Base-by-base conservation (phyloP, 2,113 vertebrate genomes). In the Elanus axillaris region DNA sequence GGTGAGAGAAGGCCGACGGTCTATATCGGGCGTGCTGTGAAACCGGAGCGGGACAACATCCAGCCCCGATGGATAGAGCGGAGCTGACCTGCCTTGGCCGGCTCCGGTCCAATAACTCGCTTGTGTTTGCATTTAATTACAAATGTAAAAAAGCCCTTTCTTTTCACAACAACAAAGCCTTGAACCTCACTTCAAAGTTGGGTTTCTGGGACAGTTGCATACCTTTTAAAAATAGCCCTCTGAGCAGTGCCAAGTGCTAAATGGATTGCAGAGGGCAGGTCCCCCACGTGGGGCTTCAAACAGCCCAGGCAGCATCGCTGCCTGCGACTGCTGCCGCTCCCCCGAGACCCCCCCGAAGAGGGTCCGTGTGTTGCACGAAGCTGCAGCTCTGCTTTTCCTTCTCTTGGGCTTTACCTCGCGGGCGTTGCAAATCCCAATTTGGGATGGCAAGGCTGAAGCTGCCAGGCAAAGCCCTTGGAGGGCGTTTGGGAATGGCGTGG, bases 141-240 rank as follows among this genome's bases (percentile, higher is more conserved):
- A 68, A 72, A 76, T 0, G 13, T n/a, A 53, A 68, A 91, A 81
- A 77, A 84, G 38, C 56, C 56, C 63, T 94, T 93, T 87, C 87
- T 95, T 76, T 86, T 53, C 90, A 43, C 88, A 67, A 80, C 94
- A 96, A 87, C 92, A 94, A 95, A 95, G 95, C 86, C 96, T 93
- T 82, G 95, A 97, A 82, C 86, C 89, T 47, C 83, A 83, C 96
- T 97, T 94, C 97, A 91, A 95, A 95, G 96, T 86, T 90, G 96
- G 58, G 72, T 85, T 92, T 88, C 90, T 77, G 71, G 90, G 96
- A 89, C 90, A 86, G 91, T 91, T 87, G 86, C 88, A 86, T 95
- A 93, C 94, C 96, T 97, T 92, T 96, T 85, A 67, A 94, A 96
- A 97, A 97, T 94, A 95, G 95, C 92, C 95, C 83, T 67, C 60